Evolutionary conservation across 2,888 invertebrate species (phyloP).

Genomic region (Apotomis capreana): DNA sequence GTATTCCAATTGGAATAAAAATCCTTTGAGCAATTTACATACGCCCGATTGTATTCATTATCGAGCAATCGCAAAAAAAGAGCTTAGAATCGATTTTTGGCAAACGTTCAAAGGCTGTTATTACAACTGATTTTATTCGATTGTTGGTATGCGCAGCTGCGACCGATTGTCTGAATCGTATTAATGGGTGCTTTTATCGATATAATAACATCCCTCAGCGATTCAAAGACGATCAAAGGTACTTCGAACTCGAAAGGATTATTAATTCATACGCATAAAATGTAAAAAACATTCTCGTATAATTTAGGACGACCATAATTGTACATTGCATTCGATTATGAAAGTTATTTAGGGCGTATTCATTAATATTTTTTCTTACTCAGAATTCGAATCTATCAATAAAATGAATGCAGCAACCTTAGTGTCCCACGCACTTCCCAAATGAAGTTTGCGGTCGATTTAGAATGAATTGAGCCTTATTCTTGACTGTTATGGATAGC

Average conservation of each 20-base stretch:
- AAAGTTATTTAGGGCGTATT: slow-evolving; percentile 54
- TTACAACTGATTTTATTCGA: slow-evolving; percentile 48
- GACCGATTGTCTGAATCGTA: slow-evolving; percentile 54
- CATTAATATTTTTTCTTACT: slow-evolving; percentile 59
- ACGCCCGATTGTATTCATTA: slow-evolving; percentile 35
- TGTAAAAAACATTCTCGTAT: slow-evolving; percentile 15
- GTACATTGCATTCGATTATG: slow-evolving; percentile 26
- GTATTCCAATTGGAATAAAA: slow-evolving; percentile 28
- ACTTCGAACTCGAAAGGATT: background rate
- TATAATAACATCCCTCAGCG: slow-evolving; percentile 61
- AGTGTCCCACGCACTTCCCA: slow-evolving; percentile 65
- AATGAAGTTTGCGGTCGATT: slow-evolving; percentile 20
- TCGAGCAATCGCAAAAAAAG: slow-evolving; percentile 34
- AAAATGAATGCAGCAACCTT: slow-evolving; percentile 71
- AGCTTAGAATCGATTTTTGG: slow-evolving; percentile 37
- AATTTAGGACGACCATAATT: slow-evolving; percentile 28
- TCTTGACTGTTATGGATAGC: slow-evolving; percentile 43
- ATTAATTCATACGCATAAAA: background rate
- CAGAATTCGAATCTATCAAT: slow-evolving; percentile 63
- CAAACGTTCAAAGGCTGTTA: slow-evolving; percentile 41
- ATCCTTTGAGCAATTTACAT: slow-evolving; percentile 29
- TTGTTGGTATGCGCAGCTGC: slow-evolving; percentile 53
- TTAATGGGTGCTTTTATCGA: slow-evolving; percentile 55
- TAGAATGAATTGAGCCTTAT: slow-evolving; percentile 51
- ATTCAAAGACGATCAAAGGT: slow-evolving; percentile 48